Base-by-base conservation (phyloP, 2,797 vertebrate genomes). In the Microhierax caerulescens region DNA sequence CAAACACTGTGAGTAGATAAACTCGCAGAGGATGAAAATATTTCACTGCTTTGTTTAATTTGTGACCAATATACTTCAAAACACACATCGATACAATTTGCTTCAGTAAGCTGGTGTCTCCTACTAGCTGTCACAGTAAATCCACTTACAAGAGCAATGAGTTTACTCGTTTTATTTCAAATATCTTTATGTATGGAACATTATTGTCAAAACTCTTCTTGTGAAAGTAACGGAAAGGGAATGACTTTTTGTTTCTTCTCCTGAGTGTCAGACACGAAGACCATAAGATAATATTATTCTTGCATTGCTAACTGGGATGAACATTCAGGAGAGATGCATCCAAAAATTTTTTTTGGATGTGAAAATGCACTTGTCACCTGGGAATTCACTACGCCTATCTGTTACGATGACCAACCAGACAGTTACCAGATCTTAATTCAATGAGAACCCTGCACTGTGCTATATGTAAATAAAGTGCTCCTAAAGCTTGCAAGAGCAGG, bases 1-100 rank as follows among this genome's bases (percentile, higher is more conserved):
- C 15, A 11, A 10, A 7, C 17, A 14, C 0, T 3, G 11, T 18
- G 37, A n/a, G 36, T 5, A 53, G 20, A 24, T 10, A 10, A 78
- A 30, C 15, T 79, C 43, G 61, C 1, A 47, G 39, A 60, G 30
- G 47, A 36, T 5, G 18, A 51, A 56, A 68, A 57, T 14, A 13
- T 6, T 57, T 47, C 48, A 13, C 16, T 53, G 74, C 15, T 51
- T 61, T 57, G 41, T 53, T 54, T 57, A 20, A 7, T 28, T 54
- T 68, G 30, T 63, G 72, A 37, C 43, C 61, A 77, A 67, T 11
- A 27, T 6, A 25, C n/a, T 75, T 56, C 41, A 41, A 59, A 87
- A 7, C 22, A 37, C 19, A 20, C 4, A 1, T 2, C 22, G 21
- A 3, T 7, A 27, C 0, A 0, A 30, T 47, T 43, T 47, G 23